A percentile compares a stretch with the other conserved stretches of the same genome.
Evolutionary conservation across 2,797 vertebrate genomes (phyloP).

Genomic region (Notolepis coatsorum): DNA sequence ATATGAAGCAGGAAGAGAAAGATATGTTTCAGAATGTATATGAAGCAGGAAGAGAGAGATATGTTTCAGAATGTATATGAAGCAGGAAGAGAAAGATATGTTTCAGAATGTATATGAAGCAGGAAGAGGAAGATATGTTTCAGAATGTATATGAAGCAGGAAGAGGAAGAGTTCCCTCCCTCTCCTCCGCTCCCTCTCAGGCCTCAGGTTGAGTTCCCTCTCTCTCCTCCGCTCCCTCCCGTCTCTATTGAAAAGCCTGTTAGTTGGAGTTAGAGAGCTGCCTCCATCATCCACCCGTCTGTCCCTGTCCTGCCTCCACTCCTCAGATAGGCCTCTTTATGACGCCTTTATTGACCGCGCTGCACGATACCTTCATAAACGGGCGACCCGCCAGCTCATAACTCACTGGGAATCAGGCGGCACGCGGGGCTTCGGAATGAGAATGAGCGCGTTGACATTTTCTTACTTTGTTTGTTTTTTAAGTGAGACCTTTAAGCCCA

Average conservation of each 20-base stretch:
- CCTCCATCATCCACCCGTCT: neutral
- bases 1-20: too few relatives aligned
- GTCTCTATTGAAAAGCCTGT: constrained; percentile 58
- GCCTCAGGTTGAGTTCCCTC: too few relatives aligned
- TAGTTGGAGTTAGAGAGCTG: constrained; percentile 38
- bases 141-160: too few relatives aligned
- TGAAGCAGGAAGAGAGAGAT: too few relatives aligned
- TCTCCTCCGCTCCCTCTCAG: too few relatives aligned
- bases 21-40: too few relatives aligned
- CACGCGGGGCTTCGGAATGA: neutral
- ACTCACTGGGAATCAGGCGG: neutral
- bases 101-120: too few relatives aligned
- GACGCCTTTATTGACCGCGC: constrained; percentile 54
- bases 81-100: too few relatives aligned
- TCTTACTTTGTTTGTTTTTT: neutral
- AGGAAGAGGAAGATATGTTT: too few relatives aligned
- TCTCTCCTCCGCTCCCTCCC: too few relatives aligned
- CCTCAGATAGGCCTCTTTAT: constrained; percentile 30
- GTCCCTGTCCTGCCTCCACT: constrained; percentile 27
- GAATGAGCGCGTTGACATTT: neutral
- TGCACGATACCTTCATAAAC: constrained; percentile 13
- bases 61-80: too few relatives aligned
- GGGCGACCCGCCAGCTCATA: neutral
- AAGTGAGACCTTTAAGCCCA: constrained; percentile 20
- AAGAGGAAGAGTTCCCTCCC: too few relatives aligned